Conservation (phyloP, 2,888 invertebrate genomes). For the Nemurella pictetii region DNA sequence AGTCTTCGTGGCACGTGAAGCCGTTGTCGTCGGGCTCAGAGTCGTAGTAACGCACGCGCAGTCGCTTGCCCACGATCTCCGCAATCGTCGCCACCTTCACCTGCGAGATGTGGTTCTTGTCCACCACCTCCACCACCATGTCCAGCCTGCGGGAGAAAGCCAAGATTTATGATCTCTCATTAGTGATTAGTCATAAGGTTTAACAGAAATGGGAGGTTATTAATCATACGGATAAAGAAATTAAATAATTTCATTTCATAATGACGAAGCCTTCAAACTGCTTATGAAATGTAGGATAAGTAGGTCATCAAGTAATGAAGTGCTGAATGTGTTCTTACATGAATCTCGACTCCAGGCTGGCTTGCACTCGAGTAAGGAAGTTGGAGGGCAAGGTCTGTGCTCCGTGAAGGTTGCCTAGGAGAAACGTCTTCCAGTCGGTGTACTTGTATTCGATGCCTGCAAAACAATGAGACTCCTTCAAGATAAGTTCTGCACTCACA, state of each 20-base stretch:
- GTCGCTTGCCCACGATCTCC: slow-evolving; percentile 88
- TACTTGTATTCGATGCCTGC: slow-evolving; percentile 87
- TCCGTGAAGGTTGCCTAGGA: slow-evolving; percentile 88
- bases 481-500: neutral
- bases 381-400: slow-evolving; percentile 93
- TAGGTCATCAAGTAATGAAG: neutral
- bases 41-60: slow-evolving; percentile 89
- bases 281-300: no score
- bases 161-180: no score
- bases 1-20: slow-evolving; percentile 97
- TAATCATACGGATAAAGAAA: no score
- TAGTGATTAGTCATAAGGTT: no score
- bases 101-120: slow-evolving; percentile 93
- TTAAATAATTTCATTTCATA: no score
- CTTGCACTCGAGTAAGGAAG: slow-evolving; percentile 85
- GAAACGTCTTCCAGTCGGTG: slow-evolving; percentile 94
- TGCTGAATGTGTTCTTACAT: slow-evolving; percentile 45
- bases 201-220: no score
- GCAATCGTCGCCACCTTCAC: slow-evolving; percentile 83
- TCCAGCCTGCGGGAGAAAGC: slow-evolving; percentile 73
- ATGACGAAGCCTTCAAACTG: no score
- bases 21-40: slow-evolving; percentile 78
- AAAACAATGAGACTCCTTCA: slow-evolving; percentile 39
- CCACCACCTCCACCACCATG: slow-evolving; percentile 89
- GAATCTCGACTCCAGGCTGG: slow-evolving; percentile 81